phyloP scores from a whole-genome alignment of 1,140 invertebrate genomes.

The Cydia amplana region DNA sequence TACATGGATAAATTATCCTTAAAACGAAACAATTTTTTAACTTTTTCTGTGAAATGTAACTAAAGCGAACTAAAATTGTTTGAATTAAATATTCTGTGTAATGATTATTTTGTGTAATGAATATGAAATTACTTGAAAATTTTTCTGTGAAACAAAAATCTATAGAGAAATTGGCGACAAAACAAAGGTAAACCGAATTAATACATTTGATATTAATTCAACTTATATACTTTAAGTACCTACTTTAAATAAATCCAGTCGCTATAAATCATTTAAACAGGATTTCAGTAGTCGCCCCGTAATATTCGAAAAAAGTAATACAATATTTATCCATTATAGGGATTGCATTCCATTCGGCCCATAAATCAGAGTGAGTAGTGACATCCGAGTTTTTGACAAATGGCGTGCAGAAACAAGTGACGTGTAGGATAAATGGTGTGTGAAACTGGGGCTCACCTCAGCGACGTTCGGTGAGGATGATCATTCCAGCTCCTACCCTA shows the following conservation, averaged over 20 bases:
- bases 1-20: too few species aligned
- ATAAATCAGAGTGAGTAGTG: constrained; percentile 66
- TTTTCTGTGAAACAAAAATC: too few species aligned
- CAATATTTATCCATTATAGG: constrained; percentile 76
- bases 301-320: constrained; percentile 59
- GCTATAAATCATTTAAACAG: constrained; percentile 22
- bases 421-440: constrained; percentile 66
- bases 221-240: not conserved
- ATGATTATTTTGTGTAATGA: too few species aligned
- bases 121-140: too few species aligned
- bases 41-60: too few species aligned
- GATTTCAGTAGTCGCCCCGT: constrained; percentile 43
- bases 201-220: not conserved
- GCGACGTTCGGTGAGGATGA: constrained; percentile 7
- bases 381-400: constrained; percentile 75
- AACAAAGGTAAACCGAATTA: too few species aligned
- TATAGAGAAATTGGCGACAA: too few species aligned
- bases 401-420: constrained; percentile 65
- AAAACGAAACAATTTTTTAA: too few species aligned
- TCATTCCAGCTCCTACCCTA: constrained; percentile 27
- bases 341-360: constrained; percentile 56
- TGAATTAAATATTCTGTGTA: too few species aligned
- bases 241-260: not conserved
- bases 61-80: too few species aligned
- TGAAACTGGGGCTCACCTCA: constrained; percentile 54